A percentile compares a stretch with the other conserved stretches of the same genome.
phyloP scores from a whole-genome alignment of 2,888 invertebrate species.

The Plutella xylostella region DNA sequence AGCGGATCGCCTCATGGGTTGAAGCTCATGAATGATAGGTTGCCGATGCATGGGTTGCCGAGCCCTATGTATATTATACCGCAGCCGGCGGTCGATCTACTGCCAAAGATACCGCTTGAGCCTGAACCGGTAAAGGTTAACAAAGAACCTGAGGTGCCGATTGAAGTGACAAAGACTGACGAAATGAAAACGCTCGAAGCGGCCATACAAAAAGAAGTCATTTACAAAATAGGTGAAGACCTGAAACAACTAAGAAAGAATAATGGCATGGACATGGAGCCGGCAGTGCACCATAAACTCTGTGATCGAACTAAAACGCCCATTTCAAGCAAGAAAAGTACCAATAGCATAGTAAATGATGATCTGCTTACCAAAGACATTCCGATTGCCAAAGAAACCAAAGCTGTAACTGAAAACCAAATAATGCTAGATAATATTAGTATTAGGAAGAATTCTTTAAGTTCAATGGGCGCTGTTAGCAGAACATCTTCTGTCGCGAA shows the following conservation, averaged over 20 bases:
- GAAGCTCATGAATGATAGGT: constrained; percentile 44
- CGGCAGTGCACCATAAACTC: constrained; percentile 71
- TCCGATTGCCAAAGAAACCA: constrained; percentile 32
- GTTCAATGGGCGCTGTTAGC: constrained; percentile 59
- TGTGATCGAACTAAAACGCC: constrained; percentile 66
- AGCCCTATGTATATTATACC: constrained; percentile 45
- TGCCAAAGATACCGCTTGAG: constrained; percentile 13
- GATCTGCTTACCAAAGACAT: constrained; percentile 42
- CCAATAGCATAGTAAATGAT: constrained; percentile 42
- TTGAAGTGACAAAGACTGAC: constrained; percentile 29
- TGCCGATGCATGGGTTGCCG: constrained; percentile 27
- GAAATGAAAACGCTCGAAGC: constrained; percentile 28
- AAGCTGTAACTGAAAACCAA: constrained; percentile 31
- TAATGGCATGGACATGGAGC: constrained; percentile 45
- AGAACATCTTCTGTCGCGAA: constrained; percentile 60
- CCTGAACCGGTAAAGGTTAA: constrained; percentile 23
- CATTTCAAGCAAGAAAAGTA: constrained; percentile 54
- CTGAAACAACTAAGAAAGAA: constrained; percentile 33
- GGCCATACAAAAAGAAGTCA: constrained; percentile 26
- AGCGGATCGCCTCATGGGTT: constrained; percentile 47
- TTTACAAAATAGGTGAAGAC: constrained; percentile 31
- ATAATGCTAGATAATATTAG: constrained; percentile 31
- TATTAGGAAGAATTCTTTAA: constrained; percentile 49
- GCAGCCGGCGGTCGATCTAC: constrained; percentile 26
- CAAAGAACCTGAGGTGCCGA: constrained; percentile 19